phyloP scores from a whole-genome alignment of 2,113 vertebrate species.

The Speoplatyrhinus poulsoni region DNA sequence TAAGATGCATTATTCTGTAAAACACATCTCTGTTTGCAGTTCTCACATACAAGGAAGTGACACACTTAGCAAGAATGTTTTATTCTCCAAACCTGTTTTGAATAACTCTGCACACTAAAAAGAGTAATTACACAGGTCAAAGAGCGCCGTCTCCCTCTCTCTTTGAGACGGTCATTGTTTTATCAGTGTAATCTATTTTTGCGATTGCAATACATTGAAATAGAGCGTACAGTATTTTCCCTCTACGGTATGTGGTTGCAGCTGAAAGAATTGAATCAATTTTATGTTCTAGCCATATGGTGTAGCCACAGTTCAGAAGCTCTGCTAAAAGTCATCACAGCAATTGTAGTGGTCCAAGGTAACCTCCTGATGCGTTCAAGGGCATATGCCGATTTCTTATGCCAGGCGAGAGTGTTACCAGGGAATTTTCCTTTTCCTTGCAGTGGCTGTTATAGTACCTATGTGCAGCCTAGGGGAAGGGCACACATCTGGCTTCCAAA shows the following conservation, averaged over 20 bases:
- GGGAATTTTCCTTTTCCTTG: constrained; percentile 39
- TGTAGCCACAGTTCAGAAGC: constrained; percentile 22
- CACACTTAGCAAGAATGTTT: constrained; percentile 6
- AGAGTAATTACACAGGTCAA: constrained; percentile 12
- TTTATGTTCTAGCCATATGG: constrained; percentile 9
- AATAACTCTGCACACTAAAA: constrained; percentile 1
- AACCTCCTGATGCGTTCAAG: constrained; percentile 40
- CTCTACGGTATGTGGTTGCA: constrained; percentile 18
- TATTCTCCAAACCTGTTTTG: constrained; percentile 1
- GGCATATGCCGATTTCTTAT: constrained; percentile 36
- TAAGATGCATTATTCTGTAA: constrained; percentile 8
- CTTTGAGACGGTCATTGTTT: constrained; percentile 15
- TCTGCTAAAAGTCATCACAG: constrained; percentile 40
- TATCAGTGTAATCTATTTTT: constrained; percentile 24
- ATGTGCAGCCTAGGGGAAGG: constrained; percentile 20
- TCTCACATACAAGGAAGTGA: neutral
- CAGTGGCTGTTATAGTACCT: constrained; percentile 25
- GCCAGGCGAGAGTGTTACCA: constrained; percentile 36
- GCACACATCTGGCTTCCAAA: constrained; percentile 17
- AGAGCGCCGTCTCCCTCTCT: neutral
- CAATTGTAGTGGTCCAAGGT: constrained; percentile 17
- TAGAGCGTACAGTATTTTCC: neutral
- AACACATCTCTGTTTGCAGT: constrained; percentile 29
- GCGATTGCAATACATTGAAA: neutral
- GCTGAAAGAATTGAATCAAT: constrained; percentile 25